Evolutionary conservation across 2,797 vertebrate species (phyloP).

Genomic region (Sebastes trivittatus): DNA sequence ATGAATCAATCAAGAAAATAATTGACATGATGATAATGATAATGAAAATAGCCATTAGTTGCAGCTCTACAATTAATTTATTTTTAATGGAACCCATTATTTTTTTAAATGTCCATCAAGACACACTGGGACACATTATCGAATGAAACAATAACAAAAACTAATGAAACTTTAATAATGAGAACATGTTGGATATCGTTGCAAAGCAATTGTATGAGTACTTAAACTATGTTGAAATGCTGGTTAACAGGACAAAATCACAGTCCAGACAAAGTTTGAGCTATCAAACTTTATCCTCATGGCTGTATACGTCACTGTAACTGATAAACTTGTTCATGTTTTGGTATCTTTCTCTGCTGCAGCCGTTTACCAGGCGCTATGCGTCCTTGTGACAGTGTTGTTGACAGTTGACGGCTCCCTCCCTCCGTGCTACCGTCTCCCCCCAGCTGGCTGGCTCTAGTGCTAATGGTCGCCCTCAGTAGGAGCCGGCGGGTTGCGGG

Average conservation of each 20-base stretch:
- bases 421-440: slow-evolving; percentile 29
- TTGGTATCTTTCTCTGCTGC: slow-evolving; percentile 13
- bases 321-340: no score
- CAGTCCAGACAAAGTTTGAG: not conserved
- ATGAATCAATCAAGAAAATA: slow-evolving; percentile 2
- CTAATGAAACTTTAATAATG: not conserved
- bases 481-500: slow-evolving; percentile 77
- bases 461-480: slow-evolving; percentile 76
- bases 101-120: not conserved
- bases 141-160: not conserved
- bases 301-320: not conserved
- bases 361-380: slow-evolving; percentile 55
- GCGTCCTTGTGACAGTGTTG: slow-evolving; percentile 75
- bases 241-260: not conserved
- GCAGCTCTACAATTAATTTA: slow-evolving; percentile 5
- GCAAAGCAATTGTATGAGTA: not conserved
- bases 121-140: not conserved
- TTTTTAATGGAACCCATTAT: slow-evolving; percentile 2
- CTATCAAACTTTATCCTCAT: not conserved
- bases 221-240: not conserved
- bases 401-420: slow-evolving; percentile 60
- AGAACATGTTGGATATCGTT: not conserved
- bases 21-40: not conserved
- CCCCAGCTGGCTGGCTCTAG: slow-evolving; percentile 74
- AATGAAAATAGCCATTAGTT: slow-evolving; percentile 4